phyloP scores from a whole-genome alignment of 2,113 vertebrate genomes.

The Dendropsophus ebraccatus region DNA sequence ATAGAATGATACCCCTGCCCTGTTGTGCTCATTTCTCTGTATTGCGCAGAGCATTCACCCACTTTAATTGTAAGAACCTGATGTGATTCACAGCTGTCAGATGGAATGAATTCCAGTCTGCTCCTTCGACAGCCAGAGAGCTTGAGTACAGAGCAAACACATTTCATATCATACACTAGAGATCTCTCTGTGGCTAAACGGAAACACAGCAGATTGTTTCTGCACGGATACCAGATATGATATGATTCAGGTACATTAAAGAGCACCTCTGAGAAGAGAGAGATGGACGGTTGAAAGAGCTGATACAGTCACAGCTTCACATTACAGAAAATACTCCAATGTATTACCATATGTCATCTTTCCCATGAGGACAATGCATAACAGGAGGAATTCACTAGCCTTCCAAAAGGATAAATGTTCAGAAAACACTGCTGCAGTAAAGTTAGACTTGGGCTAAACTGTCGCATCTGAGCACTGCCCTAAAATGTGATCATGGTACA shows the following conservation, averaged over 20 bases:
- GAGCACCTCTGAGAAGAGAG: not conserved
- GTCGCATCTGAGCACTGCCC: no score
- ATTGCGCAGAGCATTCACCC: conserved; percentile 3
- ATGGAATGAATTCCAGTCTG: conserved; percentile 35
- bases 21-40: not conserved
- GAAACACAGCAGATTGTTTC: conserved; percentile 44
- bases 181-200: conserved; percentile 34
- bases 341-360: conserved; percentile 33
- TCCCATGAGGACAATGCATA: not conserved
- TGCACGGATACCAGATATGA: conserved; percentile 36
- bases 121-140: conserved; percentile 31
- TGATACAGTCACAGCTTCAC: conserved; percentile 28
- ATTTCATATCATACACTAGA: conserved; percentile 45
- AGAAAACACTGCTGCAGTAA: not conserved
- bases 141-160: conserved; percentile 50
- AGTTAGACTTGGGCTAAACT: not conserved
- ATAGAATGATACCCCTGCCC: not conserved
- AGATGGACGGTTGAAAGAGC: conserved; percentile 2
- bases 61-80: conserved; percentile 49
- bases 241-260: conserved; percentile 52
- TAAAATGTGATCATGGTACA: no score
- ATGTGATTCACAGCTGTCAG: conserved; percentile 49
- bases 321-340: conserved; percentile 24
- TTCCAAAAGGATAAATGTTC: not conserved
- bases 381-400: not conserved